phyloP scores from a whole-genome alignment of 1,140 invertebrate species.

The Arion vulgaris region DNA sequence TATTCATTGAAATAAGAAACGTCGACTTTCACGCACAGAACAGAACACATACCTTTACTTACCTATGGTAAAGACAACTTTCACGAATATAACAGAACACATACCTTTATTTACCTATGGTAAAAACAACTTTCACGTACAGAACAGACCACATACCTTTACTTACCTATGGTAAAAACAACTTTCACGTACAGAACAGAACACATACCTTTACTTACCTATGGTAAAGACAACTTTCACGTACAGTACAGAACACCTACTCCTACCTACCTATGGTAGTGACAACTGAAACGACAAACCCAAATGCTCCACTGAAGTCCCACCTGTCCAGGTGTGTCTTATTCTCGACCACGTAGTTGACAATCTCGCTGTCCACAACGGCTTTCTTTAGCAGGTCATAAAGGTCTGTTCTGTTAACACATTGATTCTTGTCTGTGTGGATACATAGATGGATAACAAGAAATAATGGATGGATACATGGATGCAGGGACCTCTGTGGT shows the following conservation, averaged over 20 bases:
- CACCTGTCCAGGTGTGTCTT: constrained; percentile 74
- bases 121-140: too few relatives aligned
- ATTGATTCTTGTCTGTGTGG: constrained; percentile 33
- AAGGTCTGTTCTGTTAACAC: constrained; percentile 44
- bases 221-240: too few relatives aligned
- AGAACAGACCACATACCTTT: too few relatives aligned
- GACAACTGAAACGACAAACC: constrained; percentile 95
- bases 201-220: too few relatives aligned
- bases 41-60: constrained; percentile 76
- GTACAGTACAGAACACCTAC: too few relatives aligned
- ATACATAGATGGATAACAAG: background rate
- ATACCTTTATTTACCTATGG: too few relatives aligned
- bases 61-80: constrained; percentile 97
- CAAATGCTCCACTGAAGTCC: constrained; percentile 86
- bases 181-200: too few relatives aligned
- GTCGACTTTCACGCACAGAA: too few relatives aligned
- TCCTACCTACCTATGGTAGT: constrained; percentile 92
- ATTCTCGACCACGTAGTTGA: constrained; percentile 53
- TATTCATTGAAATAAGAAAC: too few relatives aligned
- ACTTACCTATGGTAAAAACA: too few relatives aligned
- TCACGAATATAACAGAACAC: too few relatives aligned
- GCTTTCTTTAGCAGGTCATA: constrained; percentile 47
- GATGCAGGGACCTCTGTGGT: too few relatives aligned
- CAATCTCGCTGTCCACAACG: constrained; percentile 52
- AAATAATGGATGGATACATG: background rate